These are phyloP conservation scores for Alviniconcha strummeri DNA, from an alignment of 2,888 invertebrate species.

Conservation along the genomic window DNA sequence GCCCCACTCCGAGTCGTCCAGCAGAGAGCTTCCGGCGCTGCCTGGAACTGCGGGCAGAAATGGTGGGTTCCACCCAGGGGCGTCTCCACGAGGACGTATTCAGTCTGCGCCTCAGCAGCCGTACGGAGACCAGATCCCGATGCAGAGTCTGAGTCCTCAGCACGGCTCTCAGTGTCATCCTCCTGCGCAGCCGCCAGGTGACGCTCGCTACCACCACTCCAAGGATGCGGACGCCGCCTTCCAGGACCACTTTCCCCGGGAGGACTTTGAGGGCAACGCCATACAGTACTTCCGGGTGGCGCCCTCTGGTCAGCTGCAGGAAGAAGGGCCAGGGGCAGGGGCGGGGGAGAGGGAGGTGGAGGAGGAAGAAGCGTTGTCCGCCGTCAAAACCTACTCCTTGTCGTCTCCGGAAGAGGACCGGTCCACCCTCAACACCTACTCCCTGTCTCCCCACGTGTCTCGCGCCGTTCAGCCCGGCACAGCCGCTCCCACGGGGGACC, in stretches of 20 bases:
- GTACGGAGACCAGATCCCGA: constrained; percentile 17
- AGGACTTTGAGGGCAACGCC: background rate
- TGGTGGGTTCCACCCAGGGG: background rate
- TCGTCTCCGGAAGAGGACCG: background rate
- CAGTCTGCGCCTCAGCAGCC: constrained; percentile 3
- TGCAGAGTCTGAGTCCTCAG: constrained; percentile 3
- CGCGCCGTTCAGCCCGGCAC: background rate
- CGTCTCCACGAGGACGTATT: background rate
- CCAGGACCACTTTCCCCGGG: background rate
- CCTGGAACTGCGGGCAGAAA: background rate
- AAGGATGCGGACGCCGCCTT: background rate
- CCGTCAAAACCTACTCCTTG: constrained; percentile 24
- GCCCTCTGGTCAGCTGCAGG: constrained; percentile 23
- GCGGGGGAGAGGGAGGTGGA: background rate
- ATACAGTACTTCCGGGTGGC: constrained; percentile 32
- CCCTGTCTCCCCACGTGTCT: background rate
- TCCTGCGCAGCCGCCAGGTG: background rate
- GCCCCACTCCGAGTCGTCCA: constrained; percentile 7
- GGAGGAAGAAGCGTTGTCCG: background rate
- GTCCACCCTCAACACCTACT: background rate
- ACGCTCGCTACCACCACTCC: background rate
- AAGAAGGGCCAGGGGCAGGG: background rate
- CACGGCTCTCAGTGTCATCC: background rate
- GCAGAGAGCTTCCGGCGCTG: background rate
- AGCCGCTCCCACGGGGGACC: no score